A percentile compares a stretch with the other conserved stretches of the same genome.
Conservation (phyloP, 2,797 vertebrate species). For the Coreius guichenoti region DNA sequence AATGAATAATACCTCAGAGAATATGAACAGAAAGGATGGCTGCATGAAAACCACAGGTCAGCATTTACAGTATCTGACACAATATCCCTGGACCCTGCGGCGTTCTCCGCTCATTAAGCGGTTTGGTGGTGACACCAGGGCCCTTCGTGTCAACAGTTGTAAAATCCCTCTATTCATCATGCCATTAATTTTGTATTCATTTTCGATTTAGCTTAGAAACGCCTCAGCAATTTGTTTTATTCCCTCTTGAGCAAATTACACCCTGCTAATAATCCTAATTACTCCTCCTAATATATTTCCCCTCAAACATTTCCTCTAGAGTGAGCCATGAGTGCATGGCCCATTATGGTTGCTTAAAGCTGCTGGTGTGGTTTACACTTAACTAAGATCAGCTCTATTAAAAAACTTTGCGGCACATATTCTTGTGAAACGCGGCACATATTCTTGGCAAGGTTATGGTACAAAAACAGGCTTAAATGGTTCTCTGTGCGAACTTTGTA, state of each 20-base stretch:
- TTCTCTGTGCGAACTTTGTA: background rate
- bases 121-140: conserved; percentile 28
- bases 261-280: conserved; percentile 77
- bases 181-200: conserved; percentile 61
- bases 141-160: conserved; percentile 37
- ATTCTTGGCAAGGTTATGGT: background rate
- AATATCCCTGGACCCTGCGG: background rate
- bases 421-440: background rate
- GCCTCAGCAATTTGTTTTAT: conserved; percentile 73
- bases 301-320: conserved; percentile 59
- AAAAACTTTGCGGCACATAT: background rate
- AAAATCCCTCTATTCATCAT: conserved; percentile 51
- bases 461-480: background rate
- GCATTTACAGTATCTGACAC: conserved; percentile 24
- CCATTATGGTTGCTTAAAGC: conserved; percentile 45
- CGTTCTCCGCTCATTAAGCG: conserved; percentile 4
- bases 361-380: conserved; percentile 35
- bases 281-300: conserved; percentile 71
- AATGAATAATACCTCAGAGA: background rate
- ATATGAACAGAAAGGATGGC: background rate
- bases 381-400: conserved; percentile 6
- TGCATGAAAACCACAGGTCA: conserved; percentile 8
- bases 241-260: conserved; percentile 74
- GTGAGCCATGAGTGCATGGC: conserved; percentile 53
- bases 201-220: conserved; percentile 64